Percentiles rank a stretch among this genome's conserved stretches.
Evolutionary conservation across 2,888 invertebrate species (phyloP).

Genomic region (Megastigmus dorsalis): DNA sequence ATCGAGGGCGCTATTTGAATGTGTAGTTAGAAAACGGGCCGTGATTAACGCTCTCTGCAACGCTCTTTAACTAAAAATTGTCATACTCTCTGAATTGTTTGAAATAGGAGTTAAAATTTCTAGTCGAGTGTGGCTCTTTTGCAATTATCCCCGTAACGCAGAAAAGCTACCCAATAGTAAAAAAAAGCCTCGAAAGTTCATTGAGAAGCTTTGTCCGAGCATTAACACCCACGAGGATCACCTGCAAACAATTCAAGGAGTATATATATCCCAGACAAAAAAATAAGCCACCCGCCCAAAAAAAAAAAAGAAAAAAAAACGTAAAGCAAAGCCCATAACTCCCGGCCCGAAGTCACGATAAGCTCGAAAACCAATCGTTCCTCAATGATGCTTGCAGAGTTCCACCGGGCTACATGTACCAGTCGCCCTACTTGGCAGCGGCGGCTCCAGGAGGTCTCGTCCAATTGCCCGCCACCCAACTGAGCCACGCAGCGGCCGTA

Average conservation of each 20-base stretch:
- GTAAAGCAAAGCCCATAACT: neutral
- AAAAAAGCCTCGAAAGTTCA: too few relatives aligned
- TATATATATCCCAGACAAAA: neutral
- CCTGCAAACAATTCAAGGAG: conserved; percentile 32
- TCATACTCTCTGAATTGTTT: conserved; percentile 37
- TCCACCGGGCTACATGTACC: conserved; percentile 86
- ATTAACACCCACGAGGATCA: neutral
- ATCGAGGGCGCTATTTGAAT: too few relatives aligned
- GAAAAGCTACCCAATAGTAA: neutral
- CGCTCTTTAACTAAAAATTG: conserved; percentile 53
- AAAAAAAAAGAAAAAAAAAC: conserved; percentile 47
- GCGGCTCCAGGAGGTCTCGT: conserved; percentile 82
- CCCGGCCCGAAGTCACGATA: too few relatives aligned
- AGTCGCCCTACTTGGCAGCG: conserved; percentile 82
- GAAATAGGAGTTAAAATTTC: neutral
- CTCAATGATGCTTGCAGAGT: conserved; percentile 77
- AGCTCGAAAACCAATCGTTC: neutral
- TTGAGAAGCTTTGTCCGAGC: too few relatives aligned
- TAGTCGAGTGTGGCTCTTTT: too few relatives aligned
- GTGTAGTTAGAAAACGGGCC: neutral
- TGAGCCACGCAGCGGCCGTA: conserved; percentile 85
- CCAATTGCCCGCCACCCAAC: conserved; percentile 77
- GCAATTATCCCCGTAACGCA: neutral
- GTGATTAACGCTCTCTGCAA: conserved; percentile 48
- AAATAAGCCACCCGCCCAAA: neutral